Evolutionary conservation across 2,888 invertebrate species (phyloP), one percentile per base, ranked within the genome.

Genomic region (Cyaniris semiargus): DNA sequence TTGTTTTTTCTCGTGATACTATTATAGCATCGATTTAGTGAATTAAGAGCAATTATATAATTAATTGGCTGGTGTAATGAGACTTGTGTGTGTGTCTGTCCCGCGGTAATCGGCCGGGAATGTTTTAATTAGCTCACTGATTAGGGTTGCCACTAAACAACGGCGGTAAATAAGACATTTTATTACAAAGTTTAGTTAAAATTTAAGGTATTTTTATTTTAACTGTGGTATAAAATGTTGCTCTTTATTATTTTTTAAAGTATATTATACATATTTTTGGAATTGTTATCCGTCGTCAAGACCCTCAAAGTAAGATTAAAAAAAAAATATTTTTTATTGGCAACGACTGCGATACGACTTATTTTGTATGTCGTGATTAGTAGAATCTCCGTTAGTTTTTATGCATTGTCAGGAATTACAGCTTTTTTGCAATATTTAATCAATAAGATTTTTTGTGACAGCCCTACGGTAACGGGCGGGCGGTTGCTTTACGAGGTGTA

Each of bases 51-150:
- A 77, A 79, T 80, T 79, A 80, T 58, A 58, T 76, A 78, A 78
- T 79, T 77, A 78, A 76, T 79, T 78, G 78, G 77, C 77, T 71
- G 66, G 27, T 75, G 71, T 70, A 78, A 27, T 70, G 70, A 76
- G 77, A 76, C 75, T 70, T 77, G 78, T 76, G 75, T 79, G 77
- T 80, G 70, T 76, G 72, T 77, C 77, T 78, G 77, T 80, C 77
- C 60, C n/a, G 72, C 77, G 84, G 85, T 83, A 83, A 83, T 82
- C 83, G 79, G 74, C 23, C 81, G 83, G 84, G 89, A 90, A 90
- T 89, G 87, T 89, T 90, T 90, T 90, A 91, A 91, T 91, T 90
- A 87, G 89, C 87, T 84, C 87, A 87, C 86, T 86, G 78, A 75
- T 78, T 72, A 72, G 72, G 72, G 72, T 21, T 72, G 72, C 27